Percentiles rank a stretch among this genome's conserved stretches.
Conservation (phyloP, 2,888 invertebrate genomes). For the Thumatha senex region DNA sequence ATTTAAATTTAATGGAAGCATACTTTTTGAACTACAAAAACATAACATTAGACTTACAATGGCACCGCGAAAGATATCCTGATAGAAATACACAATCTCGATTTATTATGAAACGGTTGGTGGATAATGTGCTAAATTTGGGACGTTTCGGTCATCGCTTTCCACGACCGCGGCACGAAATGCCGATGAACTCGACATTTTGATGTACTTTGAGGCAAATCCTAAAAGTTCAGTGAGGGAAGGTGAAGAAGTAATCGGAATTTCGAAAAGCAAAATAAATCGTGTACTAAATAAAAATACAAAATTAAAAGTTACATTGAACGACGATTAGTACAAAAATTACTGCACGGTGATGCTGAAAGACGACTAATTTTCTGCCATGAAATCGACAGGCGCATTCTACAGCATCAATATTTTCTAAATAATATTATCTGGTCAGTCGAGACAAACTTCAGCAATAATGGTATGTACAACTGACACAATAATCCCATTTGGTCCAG, state of each 20-base stretch:
- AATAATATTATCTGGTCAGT: too few species aligned
- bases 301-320: slow-evolving; percentile 1
- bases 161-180: slow-evolving; percentile 15
- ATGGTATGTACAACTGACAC: too few species aligned
- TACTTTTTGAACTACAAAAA: slow-evolving; percentile 11
- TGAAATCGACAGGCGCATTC: too few species aligned
- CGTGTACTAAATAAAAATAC: slow-evolving; percentile 7
- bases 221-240: slow-evolving; percentile 13
- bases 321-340: slow-evolving; percentile 8
- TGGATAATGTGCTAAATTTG: slow-evolving; percentile 11
- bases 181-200: slow-evolving; percentile 16
- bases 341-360: slow-evolving; percentile 6
- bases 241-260: slow-evolving; percentile 11
- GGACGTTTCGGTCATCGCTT: slow-evolving; percentile 16
- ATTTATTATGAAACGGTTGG: slow-evolving; percentile 12
- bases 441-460: too few species aligned
- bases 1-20: not conserved
- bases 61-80: slow-evolving; percentile 15
- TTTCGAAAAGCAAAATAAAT: slow-evolving; percentile 10
- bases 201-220: slow-evolving; percentile 12
- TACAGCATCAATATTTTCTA: too few species aligned
- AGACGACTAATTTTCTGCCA: slow-evolving; percentile 1
- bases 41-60: slow-evolving; percentile 12
- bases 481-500: too few species aligned
- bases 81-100: slow-evolving; percentile 14